Conservation (phyloP, 1,140 invertebrate genomes). For the Drosophila ercepeae region DNA sequence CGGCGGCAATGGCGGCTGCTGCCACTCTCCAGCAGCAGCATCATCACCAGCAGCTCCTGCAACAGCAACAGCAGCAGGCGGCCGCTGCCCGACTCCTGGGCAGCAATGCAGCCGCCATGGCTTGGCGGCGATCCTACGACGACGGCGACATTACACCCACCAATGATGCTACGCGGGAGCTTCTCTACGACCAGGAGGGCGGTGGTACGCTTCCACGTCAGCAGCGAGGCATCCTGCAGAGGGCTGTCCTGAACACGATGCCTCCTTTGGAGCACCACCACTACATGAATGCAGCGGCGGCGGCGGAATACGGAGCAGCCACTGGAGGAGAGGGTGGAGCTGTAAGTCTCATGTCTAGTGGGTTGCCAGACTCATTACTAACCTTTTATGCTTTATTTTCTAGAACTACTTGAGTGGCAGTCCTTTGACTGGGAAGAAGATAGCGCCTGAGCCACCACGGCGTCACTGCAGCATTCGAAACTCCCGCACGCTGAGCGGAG, state of each 20-base stretch:
- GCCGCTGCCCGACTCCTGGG: conserved; percentile 67
- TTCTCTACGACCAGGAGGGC: conserved; percentile 84
- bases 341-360: conserved; percentile 32
- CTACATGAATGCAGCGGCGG: conserved; percentile 79
- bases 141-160: conserved; percentile 95
- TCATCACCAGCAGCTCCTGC: conserved; percentile 51
- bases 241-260: conserved; percentile 79
- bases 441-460: conserved; percentile 94
- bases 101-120: conserved; percentile 72
- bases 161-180: conserved; percentile 88
- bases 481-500: conserved; percentile 70
- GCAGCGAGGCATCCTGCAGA: conserved; percentile 84
- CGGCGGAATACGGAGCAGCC: conserved; percentile 76
- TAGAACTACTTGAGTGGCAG: conserved; percentile 84
- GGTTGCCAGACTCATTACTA: background rate
- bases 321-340: conserved; percentile 51
- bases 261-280: conserved; percentile 78
- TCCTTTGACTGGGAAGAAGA: conserved; percentile 88
- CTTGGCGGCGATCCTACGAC: conserved; percentile 93
- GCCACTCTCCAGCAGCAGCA: conserved; percentile 83
- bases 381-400: background rate
- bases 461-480: conserved; percentile 87
- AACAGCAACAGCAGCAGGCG: conserved; percentile 67
- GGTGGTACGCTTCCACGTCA: conserved; percentile 94
- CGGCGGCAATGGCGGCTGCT: conserved; percentile 84